Base-by-base conservation (phyloP, 2,888 invertebrate species). In the Leptinotarsa tumamoca region DNA sequence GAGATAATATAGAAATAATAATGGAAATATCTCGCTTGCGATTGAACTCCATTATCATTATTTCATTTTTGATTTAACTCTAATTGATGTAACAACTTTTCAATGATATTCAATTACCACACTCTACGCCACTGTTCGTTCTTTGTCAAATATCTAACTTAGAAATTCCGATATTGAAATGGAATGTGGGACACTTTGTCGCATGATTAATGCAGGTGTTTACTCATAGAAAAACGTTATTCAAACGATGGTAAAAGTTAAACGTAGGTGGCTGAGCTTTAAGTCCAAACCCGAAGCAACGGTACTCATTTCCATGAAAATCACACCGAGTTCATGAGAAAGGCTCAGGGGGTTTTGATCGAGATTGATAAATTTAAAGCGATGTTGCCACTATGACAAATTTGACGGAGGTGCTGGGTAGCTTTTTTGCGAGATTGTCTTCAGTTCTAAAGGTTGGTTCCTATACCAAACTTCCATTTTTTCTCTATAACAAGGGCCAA, bases 241-340 rank as follows among this genome's bases (percentile, higher is more conserved):
- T 78, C 69, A 77, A 79, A 76, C 73, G 75, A 77, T 72, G 76
- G 74, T 79, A 74, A 79, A 74, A 79, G 78, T 76, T 76, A 68
- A 68, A 58, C 52, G 81, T 82, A 76, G 81, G 79, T 75, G 80
- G 78, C 66, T 74, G 73, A 74, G 71, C 73, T 75, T 18, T 50
- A 50, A 70, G 70, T 43, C 56, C 17, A 56, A 17, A 56, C n/a
- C 71, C 72, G 77, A 77, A 78, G 78, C 80, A 79, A 76, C 80
- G 79, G 79, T 76, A 80, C 23, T 58, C 21, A 58, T 79, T 83
- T 83, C 80, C 81, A 80, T 75, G 80, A 82, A 83, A 83, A 82
- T 81, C 75, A 78, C 79, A 76, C 63, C 78, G 67, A 75, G 79
- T 82, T 83, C 82, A 78, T 81, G 71, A 61, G 77, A 77, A 77